These are phyloP conservation scores for Neodiprion virginianus DNA, from an alignment of 1,140 invertebrate genomes.

Conservation along the genomic window DNA sequence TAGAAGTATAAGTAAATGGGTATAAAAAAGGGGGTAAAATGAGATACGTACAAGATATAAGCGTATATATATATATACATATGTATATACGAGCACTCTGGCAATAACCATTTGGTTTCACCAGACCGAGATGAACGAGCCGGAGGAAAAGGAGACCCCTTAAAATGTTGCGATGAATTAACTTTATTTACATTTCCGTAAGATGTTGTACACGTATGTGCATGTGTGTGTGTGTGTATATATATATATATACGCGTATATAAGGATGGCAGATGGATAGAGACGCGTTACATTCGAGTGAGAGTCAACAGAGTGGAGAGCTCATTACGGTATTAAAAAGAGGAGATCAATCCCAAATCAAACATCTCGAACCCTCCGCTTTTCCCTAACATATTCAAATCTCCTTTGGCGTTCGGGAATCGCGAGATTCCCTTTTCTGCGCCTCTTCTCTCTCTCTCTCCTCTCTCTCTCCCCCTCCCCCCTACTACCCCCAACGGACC, in stretches of 20 bases:
- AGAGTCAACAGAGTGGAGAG: constrained; percentile 7
- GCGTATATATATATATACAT: too few relatives aligned
- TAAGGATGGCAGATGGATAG: too few relatives aligned
- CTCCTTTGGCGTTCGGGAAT: background rate
- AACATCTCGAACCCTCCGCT: constrained; percentile 5
- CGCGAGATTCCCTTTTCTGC: background rate
- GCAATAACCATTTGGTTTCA: constrained; percentile 1
- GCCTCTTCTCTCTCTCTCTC: too few relatives aligned
- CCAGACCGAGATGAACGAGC: background rate
- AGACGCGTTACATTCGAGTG: background rate
- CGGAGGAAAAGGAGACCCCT: background rate
- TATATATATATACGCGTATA: too few relatives aligned
- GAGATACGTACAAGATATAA: too few relatives aligned
- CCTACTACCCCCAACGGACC: background rate
- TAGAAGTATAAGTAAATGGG: too few relatives aligned
- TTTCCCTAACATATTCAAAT: constrained; percentile 9
- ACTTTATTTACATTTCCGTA: constrained; percentile 5
- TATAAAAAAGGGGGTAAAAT: too few relatives aligned
- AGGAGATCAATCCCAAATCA: constrained; percentile 10
- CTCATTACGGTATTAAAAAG: constrained; percentile 17
- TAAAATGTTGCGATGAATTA: background rate
- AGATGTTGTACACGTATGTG: background rate
- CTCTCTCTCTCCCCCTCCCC: background rate
- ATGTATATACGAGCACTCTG: background rate
- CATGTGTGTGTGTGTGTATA: too few relatives aligned